Evolutionary conservation across 2,797 vertebrate species (phyloP), one percentile per base, ranked within the genome.

Genomic region (Cottoperca gobio): DNA sequence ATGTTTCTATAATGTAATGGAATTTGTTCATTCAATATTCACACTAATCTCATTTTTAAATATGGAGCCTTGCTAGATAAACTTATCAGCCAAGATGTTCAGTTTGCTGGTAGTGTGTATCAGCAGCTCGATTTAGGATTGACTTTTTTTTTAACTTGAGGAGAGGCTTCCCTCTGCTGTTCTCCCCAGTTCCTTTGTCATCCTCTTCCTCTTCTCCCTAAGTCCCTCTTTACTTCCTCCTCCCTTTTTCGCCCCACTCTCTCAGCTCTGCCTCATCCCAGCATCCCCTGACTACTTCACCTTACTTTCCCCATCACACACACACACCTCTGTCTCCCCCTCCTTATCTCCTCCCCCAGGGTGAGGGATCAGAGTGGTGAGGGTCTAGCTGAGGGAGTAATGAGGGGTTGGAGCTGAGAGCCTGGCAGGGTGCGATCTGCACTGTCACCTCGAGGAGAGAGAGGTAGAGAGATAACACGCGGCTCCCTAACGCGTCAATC

Each of bases 281-380:
- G 59, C 61, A 73, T 77, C 79, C 74, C 54, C 43, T 46, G 43
- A 75, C 70, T 72, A 45, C 62, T 71, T 55, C 68, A 71, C 46
- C n/a, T 66, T 35, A 10, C 23, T 31, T 24, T 2, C 64, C 59
- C 5, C 26, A 35, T 39, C 39, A 61, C 39, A 61, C 58, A 57
- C 55, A 28, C 73, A 78, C 75, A 86, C 78, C 67, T 83, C 70
- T 35, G 59, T 46, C 79, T 64, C 70, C 75, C 73, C 58, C 14
- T 45, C 86, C 84, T 89, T 84, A 87, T 89, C 87, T 81, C 65
- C 77, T 71, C 77, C 89, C 90, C 90, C 73, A 84, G 81, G 86
- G 91, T 60, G 89, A 92, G 86, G 86, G 88, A 93, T 92, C 91
- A 93, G 87, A 92, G 91, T 57, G 79, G 87, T 70, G 89, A 91